Base-by-base conservation (phyloP, 2,797 vertebrate species). In the Limnodromus scolopaceus region DNA sequence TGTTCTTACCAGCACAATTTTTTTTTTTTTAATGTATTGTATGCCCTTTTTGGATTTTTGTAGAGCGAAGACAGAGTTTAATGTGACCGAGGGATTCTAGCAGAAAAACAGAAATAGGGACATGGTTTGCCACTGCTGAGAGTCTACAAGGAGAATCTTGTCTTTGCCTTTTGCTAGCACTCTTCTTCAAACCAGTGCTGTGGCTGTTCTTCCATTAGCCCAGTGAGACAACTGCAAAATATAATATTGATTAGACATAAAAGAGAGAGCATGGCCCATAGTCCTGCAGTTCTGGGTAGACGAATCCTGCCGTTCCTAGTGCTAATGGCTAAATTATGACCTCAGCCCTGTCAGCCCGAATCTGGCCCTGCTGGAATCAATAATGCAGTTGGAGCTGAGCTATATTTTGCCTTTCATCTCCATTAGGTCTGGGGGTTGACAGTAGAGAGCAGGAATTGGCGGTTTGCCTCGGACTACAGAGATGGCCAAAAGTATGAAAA, bases 321-420 rank as follows among this genome's bases (percentile, higher is more conserved):
- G 93, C 93, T 96, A 91, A 96, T 94, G 91, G 93, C 95, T 97
- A 87, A 92, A 91, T 96, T 94, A 94, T 93, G 80, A 92, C 79
- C 89, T 94, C 89, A 87, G 75, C 77, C 83, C 57, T 92, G 83
- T 96, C 93, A 96, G 92, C 85, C 94, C 1, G 0, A 94, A 84
- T 93, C 90, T 96, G 90, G 92, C 94, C 90, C 92, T 91, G 92
- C 90, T 93, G 93, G 93, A 95, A 96, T 96, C 88, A 93, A 96
- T 96, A 96, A 94, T 84, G 90, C 60, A 89, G 79, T 89, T 94
- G 94, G 96, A 96, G 93, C 74, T 51, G 70, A 91, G 85, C 95
- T 96, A 72, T 94, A 88, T 96, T 96, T 96, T 96, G 96, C 84
- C 88, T 97, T 97, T 96, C 94, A 93, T 96, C 94, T 97, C 96